Conservation (phyloP, 2,797 vertebrate genomes). For the Poecilia velifera region DNA sequence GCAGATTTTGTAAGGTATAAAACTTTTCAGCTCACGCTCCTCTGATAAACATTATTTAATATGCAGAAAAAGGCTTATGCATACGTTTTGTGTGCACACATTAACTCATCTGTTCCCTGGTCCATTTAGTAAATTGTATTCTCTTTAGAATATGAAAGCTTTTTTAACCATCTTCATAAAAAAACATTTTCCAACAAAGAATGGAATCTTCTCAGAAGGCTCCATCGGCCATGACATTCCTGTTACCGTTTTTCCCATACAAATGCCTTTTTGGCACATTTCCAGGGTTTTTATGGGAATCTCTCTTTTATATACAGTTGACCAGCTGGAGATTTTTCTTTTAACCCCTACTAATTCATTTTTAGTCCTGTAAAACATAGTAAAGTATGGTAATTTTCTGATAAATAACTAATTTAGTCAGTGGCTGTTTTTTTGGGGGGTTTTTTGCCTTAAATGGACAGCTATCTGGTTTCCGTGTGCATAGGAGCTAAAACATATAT, state of each 20-base stretch:
- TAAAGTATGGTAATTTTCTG: not conserved
- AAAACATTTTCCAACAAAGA: too few species aligned
- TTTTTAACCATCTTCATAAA: not conserved
- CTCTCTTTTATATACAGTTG: not conserved
- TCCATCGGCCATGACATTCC: not conserved
- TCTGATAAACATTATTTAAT: not conserved
- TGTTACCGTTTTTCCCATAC: not conserved
- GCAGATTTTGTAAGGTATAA: not conserved
- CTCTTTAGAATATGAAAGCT: not conserved
- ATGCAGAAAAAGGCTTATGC: not conserved
- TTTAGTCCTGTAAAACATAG: not conserved
- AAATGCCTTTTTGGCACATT: not conserved
- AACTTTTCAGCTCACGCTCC: not conserved
- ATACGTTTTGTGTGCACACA: not conserved
- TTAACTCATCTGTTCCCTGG: not conserved
- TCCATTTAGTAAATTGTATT: not conserved
- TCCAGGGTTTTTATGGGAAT: not conserved
- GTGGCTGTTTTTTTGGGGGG: too few species aligned
- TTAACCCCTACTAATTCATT: not conserved
- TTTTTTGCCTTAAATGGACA: not conserved
- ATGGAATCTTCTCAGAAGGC: not conserved
- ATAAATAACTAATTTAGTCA: not conserved
- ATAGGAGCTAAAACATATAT: not conserved
- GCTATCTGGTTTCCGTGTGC: not conserved
- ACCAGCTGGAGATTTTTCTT: not conserved